phyloP scores from a whole-genome alignment of 2,797 vertebrate species.

The Myotis vivesi region DNA sequence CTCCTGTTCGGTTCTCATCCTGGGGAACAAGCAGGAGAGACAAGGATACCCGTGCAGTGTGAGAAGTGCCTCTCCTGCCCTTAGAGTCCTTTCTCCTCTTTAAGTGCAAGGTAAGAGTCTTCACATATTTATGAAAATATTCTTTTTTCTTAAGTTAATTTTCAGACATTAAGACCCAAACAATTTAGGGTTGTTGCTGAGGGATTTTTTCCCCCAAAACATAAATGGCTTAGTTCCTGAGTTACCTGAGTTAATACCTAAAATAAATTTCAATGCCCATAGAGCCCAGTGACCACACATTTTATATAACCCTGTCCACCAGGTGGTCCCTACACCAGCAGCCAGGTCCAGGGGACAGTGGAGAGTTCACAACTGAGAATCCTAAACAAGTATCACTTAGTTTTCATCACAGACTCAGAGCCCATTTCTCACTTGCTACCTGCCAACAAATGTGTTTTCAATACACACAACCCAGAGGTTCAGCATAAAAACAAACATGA shows the following conservation, averaged over 20 bases:
- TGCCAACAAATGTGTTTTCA: slow-evolving; percentile 27
- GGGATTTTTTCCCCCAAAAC: neutral
- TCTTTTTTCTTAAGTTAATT: neutral
- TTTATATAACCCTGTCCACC: neutral
- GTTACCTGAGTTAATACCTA: neutral
- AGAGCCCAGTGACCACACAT: neutral
- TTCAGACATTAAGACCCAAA: neutral
- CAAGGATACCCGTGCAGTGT: neutral
- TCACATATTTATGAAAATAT: slow-evolving; percentile 16
- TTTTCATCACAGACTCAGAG: neutral
- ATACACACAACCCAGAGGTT: neutral
- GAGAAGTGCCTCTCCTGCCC: neutral
- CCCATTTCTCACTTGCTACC: neutral
- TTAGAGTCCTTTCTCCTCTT: neutral
- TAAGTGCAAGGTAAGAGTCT: neutral
- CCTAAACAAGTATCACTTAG: neutral
- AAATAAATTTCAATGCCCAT: neutral
- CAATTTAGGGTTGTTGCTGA: neutral
- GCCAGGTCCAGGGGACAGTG: neutral
- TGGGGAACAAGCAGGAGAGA: neutral
- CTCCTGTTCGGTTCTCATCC: neutral
- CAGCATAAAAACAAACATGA: neutral
- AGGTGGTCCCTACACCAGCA: neutral
- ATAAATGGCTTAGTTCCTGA: neutral
- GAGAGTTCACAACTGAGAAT: neutral